Evolutionary conservation across 2,113 vertebrate species (phyloP).

Genomic region (Cyrtonyx montezumae): DNA sequence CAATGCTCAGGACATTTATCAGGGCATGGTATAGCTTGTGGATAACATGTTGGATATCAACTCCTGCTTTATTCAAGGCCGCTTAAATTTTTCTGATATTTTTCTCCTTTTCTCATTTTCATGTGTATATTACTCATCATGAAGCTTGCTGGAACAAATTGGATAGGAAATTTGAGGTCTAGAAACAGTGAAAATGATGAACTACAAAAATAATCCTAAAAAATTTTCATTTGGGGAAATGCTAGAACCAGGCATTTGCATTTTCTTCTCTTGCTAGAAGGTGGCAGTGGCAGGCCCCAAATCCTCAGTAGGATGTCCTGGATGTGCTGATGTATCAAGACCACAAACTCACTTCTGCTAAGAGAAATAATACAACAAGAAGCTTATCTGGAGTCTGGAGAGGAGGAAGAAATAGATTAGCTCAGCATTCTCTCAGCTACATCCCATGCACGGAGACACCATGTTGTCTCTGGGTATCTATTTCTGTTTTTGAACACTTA

Average conservation of each 20-base stretch:
- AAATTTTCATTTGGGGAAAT: not conserved
- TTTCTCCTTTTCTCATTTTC: not conserved
- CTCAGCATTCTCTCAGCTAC: not conserved
- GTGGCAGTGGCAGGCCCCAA: conserved; percentile 23
- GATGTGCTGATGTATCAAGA: not conserved
- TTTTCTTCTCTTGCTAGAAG: conserved; percentile 25
- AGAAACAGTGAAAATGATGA: not conserved
- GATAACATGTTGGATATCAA: not conserved
- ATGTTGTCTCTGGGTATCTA: not conserved
- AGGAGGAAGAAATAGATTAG: not conserved
- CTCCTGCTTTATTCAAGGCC: not conserved
- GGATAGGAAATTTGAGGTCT: rapidly evolving
- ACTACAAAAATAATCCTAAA: rapidly evolving
- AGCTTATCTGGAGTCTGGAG: not conserved
- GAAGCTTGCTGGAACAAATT: not conserved
- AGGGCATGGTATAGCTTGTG: not conserved
- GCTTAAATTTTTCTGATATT: not conserved
- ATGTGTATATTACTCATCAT: rapidly evolving
- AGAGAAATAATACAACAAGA: rapidly evolving
- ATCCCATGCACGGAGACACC: not conserved
- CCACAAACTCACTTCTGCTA: rapidly evolving
- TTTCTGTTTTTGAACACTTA: not conserved
- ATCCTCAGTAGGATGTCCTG: not conserved
- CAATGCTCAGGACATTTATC: not conserved
- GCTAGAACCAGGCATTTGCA: not conserved